These are phyloP conservation scores for Sweltsa coloradensis DNA, from an alignment of 1,140 invertebrate genomes.

Conservation along the genomic window DNA sequence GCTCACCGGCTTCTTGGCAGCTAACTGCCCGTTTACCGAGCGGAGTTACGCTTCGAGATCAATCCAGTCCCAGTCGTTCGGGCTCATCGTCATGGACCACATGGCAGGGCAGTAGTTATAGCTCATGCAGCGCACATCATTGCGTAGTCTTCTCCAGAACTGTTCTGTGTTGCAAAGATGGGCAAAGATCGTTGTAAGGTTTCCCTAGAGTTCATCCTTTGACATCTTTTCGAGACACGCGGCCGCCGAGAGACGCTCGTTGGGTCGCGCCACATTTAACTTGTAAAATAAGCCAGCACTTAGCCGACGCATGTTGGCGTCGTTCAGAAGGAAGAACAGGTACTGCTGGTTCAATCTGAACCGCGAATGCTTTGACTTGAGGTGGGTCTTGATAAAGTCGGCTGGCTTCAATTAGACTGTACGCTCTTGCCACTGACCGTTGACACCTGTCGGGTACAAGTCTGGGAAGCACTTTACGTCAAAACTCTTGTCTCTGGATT, in stretches of 20 bases:
- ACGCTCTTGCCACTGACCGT: conserved; percentile 20
- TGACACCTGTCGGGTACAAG: conserved; percentile 19
- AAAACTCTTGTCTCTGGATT: conserved; percentile 17
- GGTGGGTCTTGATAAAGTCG: conserved; percentile 20
- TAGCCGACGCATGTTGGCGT: conserved; percentile 21
- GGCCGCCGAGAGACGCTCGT: conserved; percentile 17
- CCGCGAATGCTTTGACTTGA: conserved; percentile 20
- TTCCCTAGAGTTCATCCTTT: conserved; percentile 17
- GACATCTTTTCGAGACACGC: conserved; percentile 20
- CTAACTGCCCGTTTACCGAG: conserved; percentile 18
- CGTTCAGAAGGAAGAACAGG: conserved; percentile 23
- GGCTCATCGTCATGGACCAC: conserved; percentile 29
- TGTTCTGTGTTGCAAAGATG: conserved; percentile 21
- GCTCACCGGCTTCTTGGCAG: conserved; percentile 16
- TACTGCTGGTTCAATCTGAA: conserved; percentile 23
- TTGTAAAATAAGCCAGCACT: conserved; percentile 23
- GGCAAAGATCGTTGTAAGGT: conserved; percentile 21
- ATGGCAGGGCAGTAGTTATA: conserved; percentile 26
- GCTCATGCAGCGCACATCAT: conserved; percentile 23
- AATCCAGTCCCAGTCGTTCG: conserved; percentile 25
- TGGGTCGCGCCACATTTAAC: conserved; percentile 21
- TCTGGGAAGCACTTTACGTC: too few species aligned
- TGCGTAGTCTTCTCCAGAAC: conserved; percentile 20
- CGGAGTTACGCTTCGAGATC: conserved; percentile 24
- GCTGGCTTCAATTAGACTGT: conserved; percentile 15